Base-by-base conservation (phyloP, 1,140 invertebrate genomes). In the Metopolophium dirhodum region DNA sequence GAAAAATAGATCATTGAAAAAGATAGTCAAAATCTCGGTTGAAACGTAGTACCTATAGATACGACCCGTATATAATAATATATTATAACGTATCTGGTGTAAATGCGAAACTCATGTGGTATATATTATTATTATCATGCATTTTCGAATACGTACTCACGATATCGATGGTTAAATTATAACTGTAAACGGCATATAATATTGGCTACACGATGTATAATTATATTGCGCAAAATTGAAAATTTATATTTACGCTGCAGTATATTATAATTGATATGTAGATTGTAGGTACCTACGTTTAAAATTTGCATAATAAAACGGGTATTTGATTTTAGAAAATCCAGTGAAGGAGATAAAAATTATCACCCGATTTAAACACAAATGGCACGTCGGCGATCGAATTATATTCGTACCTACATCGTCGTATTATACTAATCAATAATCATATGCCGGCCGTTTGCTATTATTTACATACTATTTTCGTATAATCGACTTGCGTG, bases 161-260 rank as follows among this genome's bases (percentile, higher is more conserved):
- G n/a, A 68, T 77, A 77, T 77, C n/a, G n/a, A 77, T 35, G 61
- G 30, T 77, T 77, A 77, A 77, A 77, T 77, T 77, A 77, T 77
- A 77, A 77, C 61, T 77, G 30, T 77, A 77, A 77, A 77, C 14
- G n/a, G 14, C 14, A 0, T 77, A 77, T 77, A 77, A n/a, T 35
- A 77, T 77, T 35, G 30, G n/a, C n/a, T 77, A 23, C 61, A 77
- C 18, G 61, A n/a, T 77, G 18, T 77, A 77, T 77, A 77, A 77
- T 77, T 77, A 77, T 77, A 35, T n/a, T 77, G n/a, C 14, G 61
- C 61, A 68, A 77, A 77, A 77, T 77, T 77, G 61, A 77, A 77
- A 77, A 77, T 77, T 77, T 18, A 77, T 77, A 77, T 77, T 35
- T 77, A 77, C 6, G 61, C 14, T 14, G 61, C n/a, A 6, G 30